phyloP scores from a whole-genome alignment of 2,797 vertebrate genomes.

The Streptopelia turtur region DNA sequence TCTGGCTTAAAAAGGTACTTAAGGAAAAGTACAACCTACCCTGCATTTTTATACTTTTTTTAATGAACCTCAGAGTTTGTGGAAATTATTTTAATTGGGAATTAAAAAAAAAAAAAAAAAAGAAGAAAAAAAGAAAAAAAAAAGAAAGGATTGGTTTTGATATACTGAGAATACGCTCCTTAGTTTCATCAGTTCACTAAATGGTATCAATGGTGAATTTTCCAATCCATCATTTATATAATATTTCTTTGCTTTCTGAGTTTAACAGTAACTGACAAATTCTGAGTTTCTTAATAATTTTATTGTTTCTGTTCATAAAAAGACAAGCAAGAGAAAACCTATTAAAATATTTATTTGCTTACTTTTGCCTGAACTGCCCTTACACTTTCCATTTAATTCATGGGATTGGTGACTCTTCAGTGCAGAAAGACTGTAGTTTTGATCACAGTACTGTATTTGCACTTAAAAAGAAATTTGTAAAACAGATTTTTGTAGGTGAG shows the following conservation, averaged over 20 bases:
- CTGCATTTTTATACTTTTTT: background rate
- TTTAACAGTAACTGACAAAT: background rate
- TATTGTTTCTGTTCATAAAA: background rate
- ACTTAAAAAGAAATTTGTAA: background rate
- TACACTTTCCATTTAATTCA: background rate
- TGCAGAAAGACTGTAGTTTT: background rate
- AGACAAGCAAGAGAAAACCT: background rate
- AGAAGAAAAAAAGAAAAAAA: background rate
- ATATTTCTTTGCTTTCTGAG: background rate
- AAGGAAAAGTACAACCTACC: background rate
- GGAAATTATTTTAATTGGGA: background rate
- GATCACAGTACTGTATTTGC: background rate
- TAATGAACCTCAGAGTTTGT: background rate
- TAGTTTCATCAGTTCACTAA: background rate
- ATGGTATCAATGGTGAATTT: background rate
- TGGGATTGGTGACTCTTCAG: background rate
- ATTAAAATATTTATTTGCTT: background rate
- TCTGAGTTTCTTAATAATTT: background rate
- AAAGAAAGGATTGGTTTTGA: background rate
- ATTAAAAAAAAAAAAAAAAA: background rate
- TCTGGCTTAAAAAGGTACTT: background rate
- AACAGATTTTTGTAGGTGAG: background rate
- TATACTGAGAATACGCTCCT: background rate
- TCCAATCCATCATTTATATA: background rate
- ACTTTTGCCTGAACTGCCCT: background rate